phyloP scores from a whole-genome alignment of 2,888 invertebrate species.

The Orthonevra nobilis region DNA sequence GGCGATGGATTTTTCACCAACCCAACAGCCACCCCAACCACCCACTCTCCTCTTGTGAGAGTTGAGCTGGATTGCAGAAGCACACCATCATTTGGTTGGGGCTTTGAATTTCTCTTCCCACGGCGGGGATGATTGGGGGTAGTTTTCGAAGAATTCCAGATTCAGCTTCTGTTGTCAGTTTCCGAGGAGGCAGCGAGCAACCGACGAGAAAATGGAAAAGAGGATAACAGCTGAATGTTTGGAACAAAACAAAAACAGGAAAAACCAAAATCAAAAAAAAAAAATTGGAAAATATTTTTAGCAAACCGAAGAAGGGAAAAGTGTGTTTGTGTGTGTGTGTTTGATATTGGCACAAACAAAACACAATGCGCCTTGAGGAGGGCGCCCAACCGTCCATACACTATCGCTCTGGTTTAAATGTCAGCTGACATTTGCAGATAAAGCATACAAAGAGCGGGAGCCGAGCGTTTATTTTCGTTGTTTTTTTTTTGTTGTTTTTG shows the following conservation, averaged over 20 bases:
- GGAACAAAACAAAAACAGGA: conserved; percentile 52
- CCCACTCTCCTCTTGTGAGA: background rate
- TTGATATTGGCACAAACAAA: conserved; percentile 40
- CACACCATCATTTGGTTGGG: background rate
- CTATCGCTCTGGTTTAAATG: conserved; percentile 59
- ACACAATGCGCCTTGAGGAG: conserved; percentile 52
- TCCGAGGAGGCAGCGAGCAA: no score
- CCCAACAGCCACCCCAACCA: background rate
- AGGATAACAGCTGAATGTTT: conserved; percentile 36
- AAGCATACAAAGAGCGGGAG: conserved; percentile 33
- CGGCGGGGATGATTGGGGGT: conserved; percentile 52
- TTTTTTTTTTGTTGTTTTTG: no score
- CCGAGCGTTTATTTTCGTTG: no score
- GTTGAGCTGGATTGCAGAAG: conserved; percentile 11
- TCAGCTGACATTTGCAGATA: conserved; percentile 69
- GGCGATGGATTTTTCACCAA: conserved; percentile 69
- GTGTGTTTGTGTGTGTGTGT: conserved; percentile 40
- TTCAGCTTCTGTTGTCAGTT: no score
- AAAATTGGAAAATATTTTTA: conserved; percentile 45
- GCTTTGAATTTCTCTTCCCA: background rate
- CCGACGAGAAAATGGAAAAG: no score
- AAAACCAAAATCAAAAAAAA: conserved; percentile 8
- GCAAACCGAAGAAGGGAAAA: conserved; percentile 28
- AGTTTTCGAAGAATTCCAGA: conserved; percentile 33
- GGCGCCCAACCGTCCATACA: conserved; percentile 7